Base-by-base conservation (phyloP, 2,888 invertebrate genomes). In the Leuctra nigra region DNA sequence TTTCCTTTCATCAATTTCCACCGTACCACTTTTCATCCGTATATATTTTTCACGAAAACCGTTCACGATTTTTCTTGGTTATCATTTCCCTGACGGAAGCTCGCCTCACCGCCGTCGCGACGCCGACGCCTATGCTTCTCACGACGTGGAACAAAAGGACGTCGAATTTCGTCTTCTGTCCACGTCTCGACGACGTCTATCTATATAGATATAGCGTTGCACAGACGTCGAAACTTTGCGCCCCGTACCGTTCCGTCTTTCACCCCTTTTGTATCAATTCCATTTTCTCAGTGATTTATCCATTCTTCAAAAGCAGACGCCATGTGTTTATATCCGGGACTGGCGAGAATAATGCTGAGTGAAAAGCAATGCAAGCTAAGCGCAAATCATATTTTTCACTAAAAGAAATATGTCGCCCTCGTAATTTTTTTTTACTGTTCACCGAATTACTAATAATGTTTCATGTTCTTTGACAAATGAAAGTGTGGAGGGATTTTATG, bases 231-330 rank as follows among this genome's bases (percentile, higher is more conserved):
- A 53, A 56, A 57, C 53, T 57, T 57, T 22, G 24, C 33, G 25
- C 47, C 44, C 38, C 46, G 39, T 2, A 7, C 39, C 39, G 39
- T n/a, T 46, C 39, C 36, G 29, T 52, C 20, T 39, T 53, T 35
- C 24, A 24, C 48, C 44, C 23, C 36, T 38, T 54, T 57, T 57
- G 54, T 54, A 54, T 57, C 57, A 57, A 54, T 57, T 57, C 48
- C 47, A 20, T 46, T 39, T 53, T 35, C 53, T 23, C 36, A 38
- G 53, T 56, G 56, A 56, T 52, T 33, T 52, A 41, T 56, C 50
- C 47, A 35, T 38, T 56, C 39, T 47, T 54, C 23, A 18, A 35
- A n/a, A n/a, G n/a, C n/a, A n/a, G n/a, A 13, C 23, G 4, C 23
- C 22, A 29, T n/a, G 16, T 39, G 47, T 57, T 18, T 29, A 24